These are phyloP conservation scores for Hydractinia symbiolongicarpus DNA, from an alignment of 30 jellyfish, hydroid and myxozoan genomes.

Conservation along the genomic window DNA sequence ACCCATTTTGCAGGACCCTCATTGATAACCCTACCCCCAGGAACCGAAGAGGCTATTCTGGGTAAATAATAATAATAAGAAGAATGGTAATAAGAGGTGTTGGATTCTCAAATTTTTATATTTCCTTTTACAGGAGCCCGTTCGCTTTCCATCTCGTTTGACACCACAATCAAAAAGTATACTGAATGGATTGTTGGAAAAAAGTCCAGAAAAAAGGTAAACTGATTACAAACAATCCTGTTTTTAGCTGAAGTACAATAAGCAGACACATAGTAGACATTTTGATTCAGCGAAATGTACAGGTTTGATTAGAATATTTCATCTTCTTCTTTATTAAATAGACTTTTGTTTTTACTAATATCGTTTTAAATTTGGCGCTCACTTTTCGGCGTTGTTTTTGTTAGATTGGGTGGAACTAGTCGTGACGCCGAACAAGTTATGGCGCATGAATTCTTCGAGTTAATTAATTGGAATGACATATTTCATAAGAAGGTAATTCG, in stretches of 20 bases:
- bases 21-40: too few relatives aligned
- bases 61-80: too few relatives aligned
- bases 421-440: slow-evolving; percentile 85
- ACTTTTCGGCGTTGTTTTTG: background rate
- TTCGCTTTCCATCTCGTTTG: slow-evolving; percentile 72
- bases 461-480: slow-evolving; percentile 74
- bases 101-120: background rate
- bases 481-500: slow-evolving; percentile 53
- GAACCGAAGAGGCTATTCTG: too few relatives aligned
- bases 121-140: slow-evolving; percentile 63
- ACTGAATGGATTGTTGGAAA: slow-evolving; percentile 61
- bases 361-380: too few relatives aligned
- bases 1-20: too few relatives aligned
- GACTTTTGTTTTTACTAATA: too few relatives aligned
- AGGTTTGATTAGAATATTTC: too few relatives aligned
- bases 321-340: too few relatives aligned
- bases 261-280: too few relatives aligned
- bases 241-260: too few relatives aligned
- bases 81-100: background rate
- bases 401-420: slow-evolving; percentile 84
- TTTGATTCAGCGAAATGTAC: background rate
- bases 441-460: slow-evolving; percentile 73
- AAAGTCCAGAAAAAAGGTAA: slow-evolving; percentile 51
- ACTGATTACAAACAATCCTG: too few relatives aligned
- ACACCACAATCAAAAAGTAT: slow-evolving; percentile 55